These are phyloP conservation scores for Toxotes jaculatrix DNA, from an alignment of 2,113 vertebrate species.

Conservation along the genomic window DNA sequence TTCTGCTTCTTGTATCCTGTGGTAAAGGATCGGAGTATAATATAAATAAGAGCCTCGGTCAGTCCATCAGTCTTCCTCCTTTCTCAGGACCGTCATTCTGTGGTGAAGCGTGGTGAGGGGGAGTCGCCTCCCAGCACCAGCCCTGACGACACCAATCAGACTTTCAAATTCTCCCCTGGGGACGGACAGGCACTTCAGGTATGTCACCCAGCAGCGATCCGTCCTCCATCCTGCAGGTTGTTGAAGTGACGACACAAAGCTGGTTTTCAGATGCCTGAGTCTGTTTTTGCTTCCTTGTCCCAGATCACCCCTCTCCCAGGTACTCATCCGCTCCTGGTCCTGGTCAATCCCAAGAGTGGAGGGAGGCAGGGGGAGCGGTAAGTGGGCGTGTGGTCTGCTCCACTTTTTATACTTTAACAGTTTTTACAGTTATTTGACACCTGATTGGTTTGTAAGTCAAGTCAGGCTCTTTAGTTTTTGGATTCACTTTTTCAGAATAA, in stretches of 20 bases:
- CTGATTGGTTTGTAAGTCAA: background rate
- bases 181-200: constrained; percentile 91
- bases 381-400: background rate
- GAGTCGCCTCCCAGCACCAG: constrained; percentile 87
- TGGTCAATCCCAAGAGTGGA: constrained; percentile 96
- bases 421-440: no score
- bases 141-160: constrained; percentile 85
- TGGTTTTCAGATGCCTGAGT: background rate
- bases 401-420: no score
- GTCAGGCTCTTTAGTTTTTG: no score
- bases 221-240: background rate
- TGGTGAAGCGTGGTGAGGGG: constrained; percentile 82
- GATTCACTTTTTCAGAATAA: background rate
- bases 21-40: no score
- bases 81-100: constrained; percentile 81
- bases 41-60: no score
- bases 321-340: constrained; percentile 92
- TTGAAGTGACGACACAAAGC: background rate
- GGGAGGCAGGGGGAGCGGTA: constrained; percentile 95
- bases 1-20: background rate
- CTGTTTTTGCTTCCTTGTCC: constrained; percentile 12
- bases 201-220: background rate
- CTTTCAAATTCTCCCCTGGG: constrained; percentile 86
- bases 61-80: background rate
- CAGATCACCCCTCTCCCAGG: constrained; percentile 92